These are phyloP conservation scores for Peucedramus taeniatus DNA, from an alignment of 2,113 vertebrate genomes.

Conservation along the genomic window DNA sequence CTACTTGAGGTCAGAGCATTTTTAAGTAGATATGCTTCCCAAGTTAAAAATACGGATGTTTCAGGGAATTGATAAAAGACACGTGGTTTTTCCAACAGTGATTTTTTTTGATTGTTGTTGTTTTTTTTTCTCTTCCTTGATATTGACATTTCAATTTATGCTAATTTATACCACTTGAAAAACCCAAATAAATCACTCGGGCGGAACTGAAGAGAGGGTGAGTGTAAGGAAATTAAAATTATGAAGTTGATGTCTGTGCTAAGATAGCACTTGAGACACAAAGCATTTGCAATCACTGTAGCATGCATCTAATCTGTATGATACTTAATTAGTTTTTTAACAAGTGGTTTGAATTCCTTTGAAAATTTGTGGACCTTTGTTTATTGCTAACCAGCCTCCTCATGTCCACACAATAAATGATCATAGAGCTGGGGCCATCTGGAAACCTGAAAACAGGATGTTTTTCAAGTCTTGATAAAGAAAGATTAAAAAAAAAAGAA, in stretches of 20 bases:
- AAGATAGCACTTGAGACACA: slow-evolving; percentile 52
- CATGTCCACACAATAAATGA: slow-evolving; percentile 54
- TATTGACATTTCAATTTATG: slow-evolving; percentile 70
- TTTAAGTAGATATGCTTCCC: neutral
- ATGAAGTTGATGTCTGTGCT: slow-evolving; percentile 57
- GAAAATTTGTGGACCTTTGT: slow-evolving; percentile 67
- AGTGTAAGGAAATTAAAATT: slow-evolving; percentile 65
- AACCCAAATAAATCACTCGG: slow-evolving; percentile 42
- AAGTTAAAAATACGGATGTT: slow-evolving; percentile 16
- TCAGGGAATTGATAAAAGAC: neutral
- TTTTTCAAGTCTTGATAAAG: slow-evolving; percentile 25
- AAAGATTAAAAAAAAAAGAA: neutral
- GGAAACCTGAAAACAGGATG: slow-evolving; percentile 48
- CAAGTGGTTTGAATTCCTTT: slow-evolving; percentile 45
- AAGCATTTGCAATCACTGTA: slow-evolving; percentile 60
- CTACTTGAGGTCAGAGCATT: neutral
- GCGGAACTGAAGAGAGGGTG: slow-evolving; percentile 50
- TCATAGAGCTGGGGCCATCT: slow-evolving; percentile 33
- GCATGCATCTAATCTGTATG: slow-evolving; percentile 49
- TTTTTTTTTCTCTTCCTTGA: neutral
- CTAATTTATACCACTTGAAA: slow-evolving; percentile 57
- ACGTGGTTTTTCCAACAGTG: neutral
- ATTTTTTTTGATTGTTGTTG: neutral
- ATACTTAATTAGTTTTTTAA: slow-evolving; percentile 64
- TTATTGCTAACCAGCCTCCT: slow-evolving; percentile 26